Base-by-base conservation (phyloP, 1,140 invertebrate genomes). In the Neocloeon triangulifer region DNA sequence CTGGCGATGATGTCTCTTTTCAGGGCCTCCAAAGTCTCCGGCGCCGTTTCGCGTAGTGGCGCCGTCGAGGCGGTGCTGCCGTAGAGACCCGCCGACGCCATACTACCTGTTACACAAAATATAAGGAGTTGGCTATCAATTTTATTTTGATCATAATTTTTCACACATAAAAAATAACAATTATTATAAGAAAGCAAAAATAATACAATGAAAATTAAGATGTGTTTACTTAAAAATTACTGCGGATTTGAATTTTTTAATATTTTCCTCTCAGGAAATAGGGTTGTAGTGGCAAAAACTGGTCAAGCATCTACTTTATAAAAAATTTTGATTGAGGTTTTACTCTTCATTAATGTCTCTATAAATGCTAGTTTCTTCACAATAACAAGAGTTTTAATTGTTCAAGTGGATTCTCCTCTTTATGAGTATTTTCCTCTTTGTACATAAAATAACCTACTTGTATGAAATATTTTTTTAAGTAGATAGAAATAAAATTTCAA, bases 1-100 rank as follows among this genome's bases (percentile, higher is more conserved):
- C 43, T 46, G 10, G 33, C 34, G 1, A 56, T 42, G 12, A 56
- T 43, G 19, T 54, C 55, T 30, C 44, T 36, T 34, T 52, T 52
- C 25, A 56, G 27, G 16, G 42, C 40, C 18, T 56, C 52, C 19
- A 55, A 34, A 19, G 53, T 51, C 19, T 42, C 35, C 4, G 36
- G 36, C 2, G 40, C 39, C 5, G 38, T 37, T 25, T 38, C 21
- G 32, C 39, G 36, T 40, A 34, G 10, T 10, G 26, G 9, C 7
- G 15, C 10, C 9, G 14, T 9, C 7, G 10, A 8, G 15, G 27
- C 15, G 27, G 9, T 15, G 15, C 9, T 29, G 27, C 15, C 9
- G 15, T 7, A 8, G 10, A 10, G n/a, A 22, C 3, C 9, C 19
- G 27, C 10, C 19, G n/a, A 10, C 8, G 21, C 15, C 14, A 3